These are phyloP conservation scores for Myrmecophaga tridactyla DNA, from an alignment of 2,113 vertebrate species.

Conservation along the genomic window DNA sequence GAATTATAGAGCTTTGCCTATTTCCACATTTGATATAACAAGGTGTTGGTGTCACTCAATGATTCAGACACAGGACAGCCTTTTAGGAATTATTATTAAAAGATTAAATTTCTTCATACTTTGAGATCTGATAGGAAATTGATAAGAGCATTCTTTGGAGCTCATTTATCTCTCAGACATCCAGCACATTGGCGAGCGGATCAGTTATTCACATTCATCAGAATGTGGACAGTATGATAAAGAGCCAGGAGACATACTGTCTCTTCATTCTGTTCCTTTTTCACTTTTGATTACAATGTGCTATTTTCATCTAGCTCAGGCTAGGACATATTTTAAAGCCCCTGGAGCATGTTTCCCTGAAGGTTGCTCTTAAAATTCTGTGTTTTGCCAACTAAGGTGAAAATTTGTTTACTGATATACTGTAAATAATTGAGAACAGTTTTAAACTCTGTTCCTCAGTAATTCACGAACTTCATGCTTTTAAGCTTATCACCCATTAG, in stretches of 20 bases:
- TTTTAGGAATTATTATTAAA: constrained; percentile 38
- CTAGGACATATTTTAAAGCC: background rate
- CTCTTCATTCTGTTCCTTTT: constrained; percentile 1
- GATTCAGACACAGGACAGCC: constrained; percentile 34
- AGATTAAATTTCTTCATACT: constrained; percentile 14
- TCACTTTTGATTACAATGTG: background rate
- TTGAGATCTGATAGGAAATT: background rate
- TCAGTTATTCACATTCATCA: constrained; percentile 19
- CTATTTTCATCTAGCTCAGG: background rate
- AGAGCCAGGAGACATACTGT: background rate
- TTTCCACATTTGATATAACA: constrained; percentile 31
- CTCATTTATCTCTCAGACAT: constrained; percentile 29
- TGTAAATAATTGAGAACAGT: constrained; percentile 12
- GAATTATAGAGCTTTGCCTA: background rate
- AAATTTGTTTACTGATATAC: background rate
- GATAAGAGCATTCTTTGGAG: constrained; percentile 4
- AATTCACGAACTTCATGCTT: background rate
- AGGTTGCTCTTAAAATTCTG: constrained; percentile 37
- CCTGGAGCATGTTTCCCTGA: background rate
- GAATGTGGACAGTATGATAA: constrained; percentile 4
- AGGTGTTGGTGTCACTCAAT: constrained; percentile 23
- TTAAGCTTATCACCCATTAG: background rate
- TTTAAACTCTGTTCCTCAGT: background rate
- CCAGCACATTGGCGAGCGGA: background rate
- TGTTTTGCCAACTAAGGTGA: background rate